Evolutionary conservation across 2,113 vertebrate genomes (phyloP), one percentile per base, ranked within the genome.

Genomic region (Panthera leo): DNA sequence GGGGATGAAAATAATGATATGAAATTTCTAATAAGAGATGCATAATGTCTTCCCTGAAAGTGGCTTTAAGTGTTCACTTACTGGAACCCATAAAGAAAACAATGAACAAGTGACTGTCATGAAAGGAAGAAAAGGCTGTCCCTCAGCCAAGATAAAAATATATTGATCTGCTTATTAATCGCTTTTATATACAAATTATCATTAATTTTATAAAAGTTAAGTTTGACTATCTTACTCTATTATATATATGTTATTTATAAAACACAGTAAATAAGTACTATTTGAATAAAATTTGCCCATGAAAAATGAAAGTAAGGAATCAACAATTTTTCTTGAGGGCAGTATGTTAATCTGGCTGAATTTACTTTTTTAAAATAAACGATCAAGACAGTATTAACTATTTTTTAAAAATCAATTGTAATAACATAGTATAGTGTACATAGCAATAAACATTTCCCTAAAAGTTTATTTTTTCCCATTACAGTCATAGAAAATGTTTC

Each of bases 341-440:
- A 45, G 11, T 48, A 61, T 80, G 25, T 75, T 80, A 93, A 63
- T 82, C 9, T 8, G 70, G 15, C 25, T 90, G 55, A 73, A 83
- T 85, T 83, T 85, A 76, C 23, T 95, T 92, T 92, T 83, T 45
- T 23, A 92, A 87, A 92, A 31, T 87, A 92, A 93, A 45, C 51
- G 45, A 29, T 88, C 48, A 88, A 84, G 53, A 84, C 23, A 63
- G 1, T 58, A 70, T 3, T 88, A 94, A 92, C 5, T 85, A 71
- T 61, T 70, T 95, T 92, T 71, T 61, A 84, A 39, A 96, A 87
- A 85, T 94, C 34, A 88, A 7, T 82, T 73, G 5, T 65, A 71
- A 78, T 51, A 67, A 76, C 2, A 31, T 68, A 90, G 18, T 85
- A 5, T 42, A 92, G 15, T 68, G 23, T 94, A 63, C 88, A 86